phyloP scores from a whole-genome alignment of 2,113 vertebrate species.

The Uria lomvia region DNA sequence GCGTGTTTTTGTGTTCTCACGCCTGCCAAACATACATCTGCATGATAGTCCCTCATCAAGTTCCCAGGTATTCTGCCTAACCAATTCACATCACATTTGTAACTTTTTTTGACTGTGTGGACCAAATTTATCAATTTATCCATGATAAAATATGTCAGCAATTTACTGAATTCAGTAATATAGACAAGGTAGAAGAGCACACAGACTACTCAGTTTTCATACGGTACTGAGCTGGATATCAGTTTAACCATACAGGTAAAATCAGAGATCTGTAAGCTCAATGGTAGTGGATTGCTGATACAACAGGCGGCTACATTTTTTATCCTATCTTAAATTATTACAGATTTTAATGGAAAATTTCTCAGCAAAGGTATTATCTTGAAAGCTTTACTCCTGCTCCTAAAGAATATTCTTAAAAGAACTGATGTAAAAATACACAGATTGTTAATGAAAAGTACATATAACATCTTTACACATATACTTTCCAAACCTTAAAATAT shows the following conservation, averaged over 20 bases:
- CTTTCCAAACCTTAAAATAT: background rate
- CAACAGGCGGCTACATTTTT: background rate
- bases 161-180: background rate
- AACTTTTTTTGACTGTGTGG: background rate
- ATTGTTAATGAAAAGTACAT: background rate
- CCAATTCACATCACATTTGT: background rate
- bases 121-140: background rate
- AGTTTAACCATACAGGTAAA: background rate
- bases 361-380: background rate
- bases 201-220: background rate
- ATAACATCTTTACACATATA: background rate
- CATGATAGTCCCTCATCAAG: background rate
- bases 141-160: background rate
- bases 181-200: background rate
- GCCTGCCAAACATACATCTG: background rate
- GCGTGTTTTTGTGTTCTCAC: fast-evolving
- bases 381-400: background rate
- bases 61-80: background rate
- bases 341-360: background rate
- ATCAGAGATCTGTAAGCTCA: background rate
- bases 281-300: background rate
- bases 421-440: background rate
- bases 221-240: background rate
- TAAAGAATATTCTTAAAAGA: background rate
- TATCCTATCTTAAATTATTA: background rate